Conservation (phyloP, 2,888 invertebrate genomes). For the Leptopterna dolabrata region DNA sequence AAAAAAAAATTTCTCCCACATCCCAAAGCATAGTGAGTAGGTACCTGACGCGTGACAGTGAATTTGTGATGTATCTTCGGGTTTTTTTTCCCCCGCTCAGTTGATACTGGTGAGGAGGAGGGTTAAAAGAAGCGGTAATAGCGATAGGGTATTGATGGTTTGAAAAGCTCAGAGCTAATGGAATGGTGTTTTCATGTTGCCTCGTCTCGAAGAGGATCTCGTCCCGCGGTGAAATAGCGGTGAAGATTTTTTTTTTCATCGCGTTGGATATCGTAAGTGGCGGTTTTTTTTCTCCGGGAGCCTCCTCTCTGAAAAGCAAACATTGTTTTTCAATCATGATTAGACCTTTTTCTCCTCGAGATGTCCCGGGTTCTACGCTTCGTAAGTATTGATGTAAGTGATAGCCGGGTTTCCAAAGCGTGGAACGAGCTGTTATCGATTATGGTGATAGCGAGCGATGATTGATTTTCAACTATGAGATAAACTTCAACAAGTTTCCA, state of each 20-base stretch:
- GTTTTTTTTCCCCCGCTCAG: not conserved
- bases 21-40: not conserved
- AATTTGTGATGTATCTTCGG: not conserved
- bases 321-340: conserved; percentile 3
- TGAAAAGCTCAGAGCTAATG: not conserved
- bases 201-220: not conserved
- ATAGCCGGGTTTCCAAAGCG: not conserved
- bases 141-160: conserved; percentile 3
- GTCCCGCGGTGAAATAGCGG: not conserved
- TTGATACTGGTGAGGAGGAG: not conserved
- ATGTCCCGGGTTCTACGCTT: not conserved
- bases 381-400: not conserved
- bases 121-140: not conserved
- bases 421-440: too few relatives aligned
- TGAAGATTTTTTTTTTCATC: not conserved
- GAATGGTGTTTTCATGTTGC: not conserved
- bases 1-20: not conserved
- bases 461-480: too few relatives aligned
- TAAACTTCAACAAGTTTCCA: too few relatives aligned
- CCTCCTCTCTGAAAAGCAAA: not conserved
- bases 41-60: conserved; percentile 7
- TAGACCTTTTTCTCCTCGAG: not conserved
- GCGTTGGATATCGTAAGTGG: not conserved
- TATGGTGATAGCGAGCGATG: too few relatives aligned
- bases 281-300: not conserved